Conservation (phyloP, 1,140 invertebrate species). For the Liolophura sinensis region DNA sequence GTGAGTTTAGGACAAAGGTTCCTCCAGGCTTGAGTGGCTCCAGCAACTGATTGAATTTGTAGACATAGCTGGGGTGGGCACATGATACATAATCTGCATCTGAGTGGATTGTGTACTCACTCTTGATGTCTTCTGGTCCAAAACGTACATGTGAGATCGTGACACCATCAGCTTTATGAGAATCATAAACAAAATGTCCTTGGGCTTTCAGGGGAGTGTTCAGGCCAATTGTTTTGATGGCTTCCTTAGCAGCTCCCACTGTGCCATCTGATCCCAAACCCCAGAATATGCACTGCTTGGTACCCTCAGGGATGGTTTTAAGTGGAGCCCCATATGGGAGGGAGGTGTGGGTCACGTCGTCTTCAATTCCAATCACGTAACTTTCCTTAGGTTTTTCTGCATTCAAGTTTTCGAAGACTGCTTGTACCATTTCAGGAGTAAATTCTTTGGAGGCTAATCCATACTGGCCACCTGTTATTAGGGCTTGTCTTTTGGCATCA, state of each 20-base stretch:
- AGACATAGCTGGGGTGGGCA: conserved; percentile 18
- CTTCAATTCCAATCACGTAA: conserved; percentile 23
- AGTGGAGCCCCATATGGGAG: conserved; percentile 13
- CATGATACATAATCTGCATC: conserved; percentile 19
- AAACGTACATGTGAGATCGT: conserved; percentile 18
- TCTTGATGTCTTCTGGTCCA: conserved; percentile 19
- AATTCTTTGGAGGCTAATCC: conserved; percentile 23
- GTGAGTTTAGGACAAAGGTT: conserved; percentile 21
- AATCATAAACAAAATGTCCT: conserved; percentile 23
- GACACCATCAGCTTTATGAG: conserved; percentile 21
- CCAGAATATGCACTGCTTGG: conserved; percentile 22
- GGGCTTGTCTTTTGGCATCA: conserved; percentile 4
- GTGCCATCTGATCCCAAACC: conserved; percentile 21
- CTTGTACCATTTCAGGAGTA: conserved; percentile 18
- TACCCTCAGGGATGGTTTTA: conserved; percentile 6
- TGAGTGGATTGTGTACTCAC: conserved; percentile 20
- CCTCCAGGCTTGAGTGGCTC: conserved; percentile 17
- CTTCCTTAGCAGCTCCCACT: conserved; percentile 18
- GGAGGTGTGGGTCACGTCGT: conserved; percentile 19
- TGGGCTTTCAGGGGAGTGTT: conserved; percentile 21
- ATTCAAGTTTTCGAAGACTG: conserved; percentile 20
- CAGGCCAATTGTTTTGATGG: conserved; percentile 21
- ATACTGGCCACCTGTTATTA: conserved; percentile 18
- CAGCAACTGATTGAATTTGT: conserved; percentile 19
- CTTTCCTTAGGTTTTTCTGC: conserved; percentile 15